A percentile compares a stretch with the other conserved stretches of the same genome.
Evolutionary conservation across 2,888 invertebrate species (phyloP).

Genomic region (Drosophila mimetica): DNA sequence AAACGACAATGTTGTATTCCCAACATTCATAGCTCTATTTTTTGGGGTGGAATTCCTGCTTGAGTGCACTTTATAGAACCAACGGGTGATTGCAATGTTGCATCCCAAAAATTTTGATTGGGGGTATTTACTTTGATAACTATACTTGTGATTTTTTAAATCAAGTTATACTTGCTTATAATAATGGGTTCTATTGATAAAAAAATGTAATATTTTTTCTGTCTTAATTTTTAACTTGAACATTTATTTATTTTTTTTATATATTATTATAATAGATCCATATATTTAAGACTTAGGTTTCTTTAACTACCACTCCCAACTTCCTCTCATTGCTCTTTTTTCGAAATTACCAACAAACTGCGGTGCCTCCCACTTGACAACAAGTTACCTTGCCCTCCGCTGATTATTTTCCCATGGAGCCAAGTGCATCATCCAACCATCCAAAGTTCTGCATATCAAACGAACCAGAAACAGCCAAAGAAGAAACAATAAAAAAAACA

Average conservation of each 20-base stretch:
- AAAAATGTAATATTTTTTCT: background rate
- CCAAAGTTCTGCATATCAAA: constrained; percentile 37
- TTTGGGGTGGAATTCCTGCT: constrained; percentile 10
- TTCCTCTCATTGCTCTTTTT: constrained; percentile 1
- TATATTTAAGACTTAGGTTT: background rate
- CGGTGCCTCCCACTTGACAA: constrained; percentile 19
- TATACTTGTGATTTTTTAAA: background rate
- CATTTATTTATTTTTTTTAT: background rate
- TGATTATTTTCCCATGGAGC: constrained; percentile 38
- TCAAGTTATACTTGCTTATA: no score
- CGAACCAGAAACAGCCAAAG: constrained; percentile 27
- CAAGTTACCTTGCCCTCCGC: constrained; percentile 24
- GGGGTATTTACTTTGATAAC: background rate
- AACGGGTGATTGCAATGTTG: background rate
- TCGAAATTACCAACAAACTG: background rate
- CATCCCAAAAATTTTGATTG: background rate
- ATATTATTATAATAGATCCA: background rate
- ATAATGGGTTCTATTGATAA: background rate
- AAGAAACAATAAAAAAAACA: constrained; percentile 29
- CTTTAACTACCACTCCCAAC: background rate
- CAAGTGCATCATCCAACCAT: constrained; percentile 37
- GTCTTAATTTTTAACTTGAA: background rate
- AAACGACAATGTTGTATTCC: constrained; percentile 18
- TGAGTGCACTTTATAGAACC: background rate
- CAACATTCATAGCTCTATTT: background rate